Conservation (phyloP, 1,140 invertebrate genomes). For the Homarus americanus region DNA sequence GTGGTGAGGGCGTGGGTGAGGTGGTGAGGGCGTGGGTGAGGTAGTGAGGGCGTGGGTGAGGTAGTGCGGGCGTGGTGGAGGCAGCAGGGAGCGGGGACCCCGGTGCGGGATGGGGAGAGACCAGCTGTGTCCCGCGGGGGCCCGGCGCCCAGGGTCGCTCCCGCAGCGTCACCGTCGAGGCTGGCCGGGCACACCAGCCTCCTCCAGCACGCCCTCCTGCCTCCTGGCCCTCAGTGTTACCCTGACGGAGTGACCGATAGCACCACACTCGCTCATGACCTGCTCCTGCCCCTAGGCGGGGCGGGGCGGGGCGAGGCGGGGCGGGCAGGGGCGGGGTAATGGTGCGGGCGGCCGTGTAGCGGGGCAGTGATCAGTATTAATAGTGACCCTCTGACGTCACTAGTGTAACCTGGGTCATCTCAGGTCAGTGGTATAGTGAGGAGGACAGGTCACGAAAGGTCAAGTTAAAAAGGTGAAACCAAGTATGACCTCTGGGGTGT, state of each 20-base stretch:
- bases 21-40: not conserved
- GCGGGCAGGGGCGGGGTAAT: too few species aligned
- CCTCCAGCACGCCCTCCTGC: slow-evolving; percentile 6
- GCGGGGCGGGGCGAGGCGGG: too few species aligned
- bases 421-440: too few species aligned
- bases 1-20: too few species aligned
- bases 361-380: too few species aligned
- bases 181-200: slow-evolving; percentile 15
- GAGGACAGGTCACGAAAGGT: too few species aligned
- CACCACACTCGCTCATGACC: slow-evolving; percentile 5
- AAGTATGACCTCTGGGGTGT: too few species aligned
- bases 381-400: too few species aligned
- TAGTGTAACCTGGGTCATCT: too few species aligned
- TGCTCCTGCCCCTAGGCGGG: not conserved
- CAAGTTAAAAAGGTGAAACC: too few species aligned
- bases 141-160: slow-evolving; percentile 42
- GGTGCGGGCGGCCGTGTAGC: too few species aligned
- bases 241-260: slow-evolving; percentile 53
- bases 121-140: slow-evolving; percentile 54
- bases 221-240: slow-evolving; percentile 35
- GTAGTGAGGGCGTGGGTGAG: not conserved
- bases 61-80: not conserved
- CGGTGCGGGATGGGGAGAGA: not conserved
- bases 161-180: slow-evolving; percentile 43
- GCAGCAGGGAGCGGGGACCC: slow-evolving; percentile 30